Conservation (phyloP, 2,113 vertebrate genomes). For the Petroica traversi region DNA sequence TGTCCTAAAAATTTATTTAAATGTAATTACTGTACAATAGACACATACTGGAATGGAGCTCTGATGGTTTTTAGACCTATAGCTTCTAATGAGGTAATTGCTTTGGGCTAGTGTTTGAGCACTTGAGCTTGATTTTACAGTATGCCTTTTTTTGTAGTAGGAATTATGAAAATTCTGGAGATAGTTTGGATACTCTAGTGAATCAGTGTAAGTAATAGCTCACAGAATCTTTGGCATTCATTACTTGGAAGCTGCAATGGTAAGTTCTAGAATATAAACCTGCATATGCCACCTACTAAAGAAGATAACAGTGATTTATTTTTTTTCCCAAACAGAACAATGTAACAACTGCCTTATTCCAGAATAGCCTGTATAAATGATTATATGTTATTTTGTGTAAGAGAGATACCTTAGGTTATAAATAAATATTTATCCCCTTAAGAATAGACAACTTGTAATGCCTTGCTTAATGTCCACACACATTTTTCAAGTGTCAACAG, state of each 20-base stretch:
- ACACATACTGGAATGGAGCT: not conserved
- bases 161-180: not conserved
- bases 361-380: slow-evolving; percentile 46
- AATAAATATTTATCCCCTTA: slow-evolving; percentile 70
- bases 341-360: slow-evolving; percentile 22
- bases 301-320: not conserved
- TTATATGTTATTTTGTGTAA: slow-evolving; percentile 45
- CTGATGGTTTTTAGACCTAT: not conserved
- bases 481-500: not conserved
- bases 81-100: slow-evolving; percentile 31
- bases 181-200: not conserved
- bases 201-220: not conserved
- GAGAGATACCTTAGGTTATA: slow-evolving; percentile 38
- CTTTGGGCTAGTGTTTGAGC: slow-evolving; percentile 35
- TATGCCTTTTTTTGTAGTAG: slow-evolving; percentile 30
- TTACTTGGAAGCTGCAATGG: not conserved
- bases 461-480: slow-evolving; percentile 4
- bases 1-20: slow-evolving; percentile 21
- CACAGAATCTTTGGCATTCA: not conserved
- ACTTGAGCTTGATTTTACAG: slow-evolving; percentile 46
- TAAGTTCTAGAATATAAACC: slow-evolving; percentile 39
- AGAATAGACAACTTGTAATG: slow-evolving; percentile 8
- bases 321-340: not conserved
- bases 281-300: not conserved
- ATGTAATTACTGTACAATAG: slow-evolving; percentile 22